Evolutionary conservation across 2,797 vertebrate species (phyloP).

Genomic region (Distichodus sexfasciatus): DNA sequence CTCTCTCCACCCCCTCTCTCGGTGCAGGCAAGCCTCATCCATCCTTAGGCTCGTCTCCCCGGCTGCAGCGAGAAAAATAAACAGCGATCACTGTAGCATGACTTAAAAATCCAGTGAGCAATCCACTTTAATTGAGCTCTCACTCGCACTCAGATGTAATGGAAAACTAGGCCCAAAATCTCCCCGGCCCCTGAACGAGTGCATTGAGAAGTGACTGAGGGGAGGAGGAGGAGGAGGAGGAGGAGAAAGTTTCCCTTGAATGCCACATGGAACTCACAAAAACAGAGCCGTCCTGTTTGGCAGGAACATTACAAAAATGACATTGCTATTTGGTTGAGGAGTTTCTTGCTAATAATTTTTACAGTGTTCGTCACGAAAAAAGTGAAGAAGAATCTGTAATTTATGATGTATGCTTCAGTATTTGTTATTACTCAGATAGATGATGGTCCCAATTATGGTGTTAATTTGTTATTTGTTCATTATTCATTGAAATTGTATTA

Average conservation of each 20-base stretch:
- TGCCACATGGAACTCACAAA: background rate
- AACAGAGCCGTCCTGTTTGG: background rate
- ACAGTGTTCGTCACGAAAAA: no score
- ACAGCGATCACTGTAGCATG: slow-evolving; percentile 55
- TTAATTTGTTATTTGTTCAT: no score
- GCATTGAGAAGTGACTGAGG: slow-evolving; percentile 35
- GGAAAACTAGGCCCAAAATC: slow-evolving; percentile 40
- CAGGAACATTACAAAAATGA: no score
- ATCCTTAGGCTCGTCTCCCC: slow-evolving; percentile 1
- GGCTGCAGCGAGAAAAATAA: slow-evolving; percentile 46
- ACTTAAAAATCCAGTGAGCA: slow-evolving; percentile 53
- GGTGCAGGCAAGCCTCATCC: background rate
- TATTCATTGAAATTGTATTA: no score
- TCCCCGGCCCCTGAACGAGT: slow-evolving; percentile 35
- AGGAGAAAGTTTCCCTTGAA: background rate
- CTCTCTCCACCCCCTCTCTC: slow-evolving; percentile 1
- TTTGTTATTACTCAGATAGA: no score
- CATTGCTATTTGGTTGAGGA: no score
- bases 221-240: no score
- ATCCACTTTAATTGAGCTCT: slow-evolving; percentile 53
- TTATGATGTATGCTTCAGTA: no score
- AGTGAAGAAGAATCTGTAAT: no score
- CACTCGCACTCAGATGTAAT: slow-evolving; percentile 45
- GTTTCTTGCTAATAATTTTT: no score
- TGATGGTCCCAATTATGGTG: no score